Evolutionary conservation across 2,113 vertebrate genomes (phyloP).

Genomic region (Epinephelus cyanopodus): DNA sequence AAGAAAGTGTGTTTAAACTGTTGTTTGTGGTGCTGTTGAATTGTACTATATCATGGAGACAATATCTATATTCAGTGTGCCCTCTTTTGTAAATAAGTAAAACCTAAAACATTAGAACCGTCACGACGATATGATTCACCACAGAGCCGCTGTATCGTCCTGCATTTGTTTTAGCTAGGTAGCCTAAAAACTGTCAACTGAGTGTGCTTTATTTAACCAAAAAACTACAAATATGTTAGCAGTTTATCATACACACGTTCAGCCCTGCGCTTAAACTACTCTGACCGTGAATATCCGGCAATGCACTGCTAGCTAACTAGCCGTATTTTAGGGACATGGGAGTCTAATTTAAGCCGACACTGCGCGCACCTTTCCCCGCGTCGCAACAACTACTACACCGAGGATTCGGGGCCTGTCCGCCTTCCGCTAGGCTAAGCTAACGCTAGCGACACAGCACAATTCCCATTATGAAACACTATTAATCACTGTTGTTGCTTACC

Average conservation of each 20-base stretch:
- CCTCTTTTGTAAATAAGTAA: no score
- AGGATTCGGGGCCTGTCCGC: conserved; percentile 70
- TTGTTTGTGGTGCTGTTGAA: not conserved
- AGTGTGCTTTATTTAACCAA: not conserved
- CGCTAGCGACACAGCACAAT: conserved; percentile 49
- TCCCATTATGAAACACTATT: not conserved
- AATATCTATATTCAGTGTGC: not conserved
- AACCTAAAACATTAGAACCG: not conserved
- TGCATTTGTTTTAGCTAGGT: not conserved
- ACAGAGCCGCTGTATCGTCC: not conserved
- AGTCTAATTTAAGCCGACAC: conserved; percentile 25
- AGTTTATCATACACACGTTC: not conserved
- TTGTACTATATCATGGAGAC: not conserved
- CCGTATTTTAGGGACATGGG: not conserved
- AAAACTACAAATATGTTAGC: not conserved
- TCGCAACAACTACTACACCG: conserved; percentile 73
- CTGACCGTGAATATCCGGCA: not conserved
- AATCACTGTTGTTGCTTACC: no score
- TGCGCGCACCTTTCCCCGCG: conserved; percentile 49
- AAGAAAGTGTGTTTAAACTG: not conserved
- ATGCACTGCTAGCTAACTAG: not conserved
- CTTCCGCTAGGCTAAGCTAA: conserved; percentile 60
- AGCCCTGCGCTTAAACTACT: not conserved
- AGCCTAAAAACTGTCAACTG: not conserved
- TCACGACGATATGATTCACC: no score